Evolutionary conservation across 2,888 invertebrate species (phyloP).

Genomic region (Anodontia alba): DNA sequence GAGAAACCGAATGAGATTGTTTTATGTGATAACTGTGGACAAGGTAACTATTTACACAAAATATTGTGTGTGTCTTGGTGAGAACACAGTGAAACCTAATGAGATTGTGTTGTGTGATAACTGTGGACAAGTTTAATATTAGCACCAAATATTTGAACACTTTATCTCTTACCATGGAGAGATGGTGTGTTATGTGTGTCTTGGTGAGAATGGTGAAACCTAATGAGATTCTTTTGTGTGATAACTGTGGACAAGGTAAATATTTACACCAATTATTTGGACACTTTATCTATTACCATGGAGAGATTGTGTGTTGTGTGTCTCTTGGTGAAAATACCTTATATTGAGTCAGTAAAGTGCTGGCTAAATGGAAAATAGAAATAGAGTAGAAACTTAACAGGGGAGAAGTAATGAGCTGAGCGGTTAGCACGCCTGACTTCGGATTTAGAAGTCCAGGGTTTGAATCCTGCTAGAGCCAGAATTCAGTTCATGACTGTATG

Average conservation of each 20-base stretch:
- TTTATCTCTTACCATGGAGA: no score
- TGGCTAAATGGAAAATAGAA: no score
- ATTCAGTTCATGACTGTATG: no score
- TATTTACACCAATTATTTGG: no score
- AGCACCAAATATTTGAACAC: no score
- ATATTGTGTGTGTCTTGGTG: slow-evolving; percentile 82
- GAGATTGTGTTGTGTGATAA: slow-evolving; percentile 94
- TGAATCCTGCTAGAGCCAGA: no score
- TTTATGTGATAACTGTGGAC: slow-evolving; percentile 94
- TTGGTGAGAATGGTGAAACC: slow-evolving; percentile 79
- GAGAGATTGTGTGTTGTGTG: slow-evolving; percentile 83
- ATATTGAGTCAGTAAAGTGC: no score
- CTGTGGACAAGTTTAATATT: slow-evolving; percentile 89
- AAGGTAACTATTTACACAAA: slow-evolving; percentile 81
- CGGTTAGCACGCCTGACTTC: no score
- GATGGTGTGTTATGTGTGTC: slow-evolving; percentile 81
- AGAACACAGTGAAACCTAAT: slow-evolving; percentile 85
- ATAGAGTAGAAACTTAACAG: no score
- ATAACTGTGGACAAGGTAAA: slow-evolving; percentile 90
- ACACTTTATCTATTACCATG: slow-evolving; percentile 79
- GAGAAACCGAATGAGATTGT: slow-evolving; percentile 89
- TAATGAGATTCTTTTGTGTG: slow-evolving; percentile 93
- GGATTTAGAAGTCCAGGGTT: no score
- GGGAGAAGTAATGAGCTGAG: no score
- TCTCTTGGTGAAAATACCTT: slow-evolving; percentile 81